A percentile compares a stretch with the other conserved stretches of the same genome.
phyloP scores from a whole-genome alignment of 2,888 invertebrate species.

The Dioctria rufipes region DNA sequence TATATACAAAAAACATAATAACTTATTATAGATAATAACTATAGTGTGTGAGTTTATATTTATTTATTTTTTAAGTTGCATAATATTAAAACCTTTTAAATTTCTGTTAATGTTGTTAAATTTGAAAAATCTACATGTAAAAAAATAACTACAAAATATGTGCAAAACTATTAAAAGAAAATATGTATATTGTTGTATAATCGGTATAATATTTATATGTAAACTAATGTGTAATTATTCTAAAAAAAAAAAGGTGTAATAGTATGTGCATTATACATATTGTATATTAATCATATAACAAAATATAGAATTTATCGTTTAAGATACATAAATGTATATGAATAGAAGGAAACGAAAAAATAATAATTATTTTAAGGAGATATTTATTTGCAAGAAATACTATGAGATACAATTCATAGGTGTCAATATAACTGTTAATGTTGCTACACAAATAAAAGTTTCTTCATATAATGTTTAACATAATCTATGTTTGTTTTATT shows the following conservation, averaged over 20 bases:
- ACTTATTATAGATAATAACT: no score
- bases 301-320: background rate
- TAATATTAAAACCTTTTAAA: no score
- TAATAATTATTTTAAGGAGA: conserved; percentile 24
- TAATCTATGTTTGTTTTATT: background rate
- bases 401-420: conserved; percentile 20
- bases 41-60: background rate
- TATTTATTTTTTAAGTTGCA: no score
- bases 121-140: no score
- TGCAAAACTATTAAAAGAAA: conserved; percentile 4
- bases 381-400: conserved; percentile 29
- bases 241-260: background rate
- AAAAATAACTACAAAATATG: conserved; percentile 2
- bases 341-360: conserved; percentile 1
- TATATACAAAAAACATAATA: background rate
- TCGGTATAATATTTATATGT: background rate
- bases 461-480: conserved; percentile 21
- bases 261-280: background rate
- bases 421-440: conserved; percentile 40
- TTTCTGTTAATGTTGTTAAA: no score
- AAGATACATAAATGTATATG: background rate
- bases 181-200: conserved; percentile 8
- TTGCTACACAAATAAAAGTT: conserved; percentile 47
- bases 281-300: conserved; percentile 14
- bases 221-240: conserved; percentile 1